Conservation (phyloP, 2,113 vertebrate species). For the Heteronetta atricapilla region DNA sequence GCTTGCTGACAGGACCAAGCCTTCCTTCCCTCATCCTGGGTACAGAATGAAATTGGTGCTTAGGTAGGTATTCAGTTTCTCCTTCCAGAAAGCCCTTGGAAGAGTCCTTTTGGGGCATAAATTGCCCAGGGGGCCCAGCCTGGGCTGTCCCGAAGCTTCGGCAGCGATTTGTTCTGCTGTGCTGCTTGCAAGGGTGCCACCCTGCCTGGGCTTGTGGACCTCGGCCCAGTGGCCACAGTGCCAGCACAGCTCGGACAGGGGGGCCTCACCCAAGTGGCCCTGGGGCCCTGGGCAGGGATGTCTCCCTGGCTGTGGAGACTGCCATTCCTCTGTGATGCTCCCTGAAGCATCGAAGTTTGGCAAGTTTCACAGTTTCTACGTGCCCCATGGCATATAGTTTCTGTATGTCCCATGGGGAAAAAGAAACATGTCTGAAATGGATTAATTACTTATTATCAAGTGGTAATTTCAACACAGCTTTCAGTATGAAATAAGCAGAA, state of each 20-base stretch:
- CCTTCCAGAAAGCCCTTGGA: background rate
- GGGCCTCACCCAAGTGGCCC: background rate
- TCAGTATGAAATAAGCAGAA: background rate
- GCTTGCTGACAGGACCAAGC: fast-evolving
- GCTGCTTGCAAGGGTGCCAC: background rate
- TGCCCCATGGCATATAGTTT: background rate
- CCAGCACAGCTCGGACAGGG: background rate
- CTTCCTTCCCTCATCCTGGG: background rate
- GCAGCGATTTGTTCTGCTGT: fast-evolving
- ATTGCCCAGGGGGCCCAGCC: background rate
- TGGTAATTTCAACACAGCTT: background rate
- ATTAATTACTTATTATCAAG: background rate
- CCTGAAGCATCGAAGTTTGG: background rate
- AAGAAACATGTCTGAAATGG: background rate
- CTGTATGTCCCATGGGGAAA: background rate
- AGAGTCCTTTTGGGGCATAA: background rate
- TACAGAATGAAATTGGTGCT: fast-evolving
- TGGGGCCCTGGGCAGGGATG: fast-evolving
- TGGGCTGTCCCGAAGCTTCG: background rate
- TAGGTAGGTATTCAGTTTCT: background rate
- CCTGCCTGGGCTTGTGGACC: fast-evolving
- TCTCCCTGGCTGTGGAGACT: background rate
- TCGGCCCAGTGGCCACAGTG: background rate
- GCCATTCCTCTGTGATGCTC: background rate
- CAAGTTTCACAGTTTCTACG: background rate